Conservation (phyloP, 2,888 invertebrate genomes). For the Lymantria dispar region DNA sequence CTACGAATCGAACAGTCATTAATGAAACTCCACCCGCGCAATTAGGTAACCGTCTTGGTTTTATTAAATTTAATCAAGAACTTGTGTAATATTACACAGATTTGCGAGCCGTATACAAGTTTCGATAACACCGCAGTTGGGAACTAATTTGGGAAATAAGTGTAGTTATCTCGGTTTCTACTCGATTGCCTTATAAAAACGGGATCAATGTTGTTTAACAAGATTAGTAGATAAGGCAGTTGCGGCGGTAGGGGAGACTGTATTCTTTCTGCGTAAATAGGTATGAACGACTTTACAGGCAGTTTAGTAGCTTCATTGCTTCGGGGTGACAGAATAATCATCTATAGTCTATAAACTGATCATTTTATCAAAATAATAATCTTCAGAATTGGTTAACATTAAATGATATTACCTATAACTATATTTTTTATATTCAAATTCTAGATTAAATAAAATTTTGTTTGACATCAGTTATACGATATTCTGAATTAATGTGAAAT, state of each 20-base stretch:
- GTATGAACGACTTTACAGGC: slow-evolving; percentile 20
- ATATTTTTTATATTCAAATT: too few species aligned
- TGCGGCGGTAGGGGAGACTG: slow-evolving; percentile 28
- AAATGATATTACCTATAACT: too few species aligned
- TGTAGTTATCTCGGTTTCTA: slow-evolving; percentile 69
- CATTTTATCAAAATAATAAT: too few species aligned
- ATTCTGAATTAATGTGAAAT: too few species aligned
- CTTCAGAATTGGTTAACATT: too few species aligned
- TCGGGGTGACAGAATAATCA: neutral
- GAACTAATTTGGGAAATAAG: slow-evolving; percentile 79
- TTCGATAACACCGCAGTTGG: slow-evolving; percentile 78
- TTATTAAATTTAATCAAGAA: slow-evolving; percentile 83
- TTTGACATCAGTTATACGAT: too few species aligned
- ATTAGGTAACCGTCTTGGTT: slow-evolving; percentile 80
- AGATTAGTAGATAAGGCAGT: slow-evolving; percentile 50
- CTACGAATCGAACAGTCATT: slow-evolving; percentile 77
- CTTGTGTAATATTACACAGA: slow-evolving; percentile 81
- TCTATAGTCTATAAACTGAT: too few species aligned
- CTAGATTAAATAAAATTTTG: too few species aligned
- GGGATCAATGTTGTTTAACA: slow-evolving; percentile 63
- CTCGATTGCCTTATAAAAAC: slow-evolving; percentile 71
- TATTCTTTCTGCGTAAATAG: slow-evolving; percentile 26
- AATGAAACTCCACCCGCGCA: slow-evolving; percentile 75
- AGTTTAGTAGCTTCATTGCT: slow-evolving; percentile 16
- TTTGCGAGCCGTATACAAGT: slow-evolving; percentile 78